phyloP scores from a whole-genome alignment of 1,140 invertebrate species.

The Hirudo medicinalis region DNA sequence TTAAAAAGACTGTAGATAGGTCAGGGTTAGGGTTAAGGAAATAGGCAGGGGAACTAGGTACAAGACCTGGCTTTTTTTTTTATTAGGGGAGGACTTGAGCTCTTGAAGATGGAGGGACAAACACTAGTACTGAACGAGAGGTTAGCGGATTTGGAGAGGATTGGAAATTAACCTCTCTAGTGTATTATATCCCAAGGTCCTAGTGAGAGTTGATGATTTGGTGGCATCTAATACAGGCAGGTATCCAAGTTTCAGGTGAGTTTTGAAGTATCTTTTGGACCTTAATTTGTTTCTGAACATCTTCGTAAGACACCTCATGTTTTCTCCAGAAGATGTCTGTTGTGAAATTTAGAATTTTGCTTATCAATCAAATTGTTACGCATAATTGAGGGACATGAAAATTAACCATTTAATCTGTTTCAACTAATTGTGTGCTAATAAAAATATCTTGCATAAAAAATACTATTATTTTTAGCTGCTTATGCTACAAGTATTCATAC shows the following conservation, averaged over 20 bases:
- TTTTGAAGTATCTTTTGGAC: conserved; percentile 88
- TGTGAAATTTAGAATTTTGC: background rate
- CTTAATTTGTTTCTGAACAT: conserved; percentile 96
- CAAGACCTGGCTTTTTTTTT: too few relatives aligned
- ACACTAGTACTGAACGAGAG: too few relatives aligned
- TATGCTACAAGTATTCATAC: conserved; percentile 41
- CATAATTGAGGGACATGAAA: too few relatives aligned
- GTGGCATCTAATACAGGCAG: conserved; percentile 56
- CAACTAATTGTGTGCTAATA: background rate
- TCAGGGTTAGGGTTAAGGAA: too few relatives aligned
- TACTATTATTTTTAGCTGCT: background rate
- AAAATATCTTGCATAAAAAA: background rate
- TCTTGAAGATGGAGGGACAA: too few relatives aligned
- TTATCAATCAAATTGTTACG: background rate
- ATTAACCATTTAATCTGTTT: too few relatives aligned
- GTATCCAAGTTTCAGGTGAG: conserved; percentile 88
- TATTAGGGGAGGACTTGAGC: too few relatives aligned
- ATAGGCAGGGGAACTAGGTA: too few relatives aligned
- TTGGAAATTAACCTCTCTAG: background rate
- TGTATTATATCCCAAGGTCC: background rate
- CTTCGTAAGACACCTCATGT: conserved; percentile 89
- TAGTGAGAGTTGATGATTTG: background rate
- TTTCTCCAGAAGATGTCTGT: conserved; percentile 93
- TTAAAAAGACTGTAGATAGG: too few relatives aligned
- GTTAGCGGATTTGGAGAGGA: too few relatives aligned